Evolutionary conservation across 2,113 vertebrate species (phyloP).

Genomic region (Scalopus aquaticus): DNA sequence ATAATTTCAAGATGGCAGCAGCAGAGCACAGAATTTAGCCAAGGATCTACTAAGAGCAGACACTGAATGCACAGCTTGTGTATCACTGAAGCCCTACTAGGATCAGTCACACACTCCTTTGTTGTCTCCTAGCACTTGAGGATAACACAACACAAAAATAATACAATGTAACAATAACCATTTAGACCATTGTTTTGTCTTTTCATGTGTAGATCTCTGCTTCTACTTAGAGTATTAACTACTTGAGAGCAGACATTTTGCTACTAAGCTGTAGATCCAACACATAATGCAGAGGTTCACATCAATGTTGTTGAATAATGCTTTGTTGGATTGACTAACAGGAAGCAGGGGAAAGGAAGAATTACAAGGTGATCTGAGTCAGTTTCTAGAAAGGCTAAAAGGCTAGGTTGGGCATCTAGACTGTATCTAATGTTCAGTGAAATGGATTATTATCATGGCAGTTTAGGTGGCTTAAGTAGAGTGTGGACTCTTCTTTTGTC

Average conservation of each 20-base stretch:
- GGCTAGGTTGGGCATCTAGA: not conserved
- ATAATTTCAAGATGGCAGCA: not conserved
- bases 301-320: not conserved
- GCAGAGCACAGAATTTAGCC: not conserved
- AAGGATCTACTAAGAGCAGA: accelerated
- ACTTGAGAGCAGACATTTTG: not conserved
- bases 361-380: not conserved
- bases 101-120: not conserved
- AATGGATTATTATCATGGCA: too few species aligned
- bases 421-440: not conserved
- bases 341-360: not conserved
- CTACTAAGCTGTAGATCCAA: not conserved
- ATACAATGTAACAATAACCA: not conserved
- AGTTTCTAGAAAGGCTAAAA: not conserved
- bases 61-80: not conserved
- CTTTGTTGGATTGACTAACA: not conserved
- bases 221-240: not conserved
- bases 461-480: not conserved
- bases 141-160: not conserved
- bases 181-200: not conserved
- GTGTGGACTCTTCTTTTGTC: not conserved
- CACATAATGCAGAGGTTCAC: not conserved
- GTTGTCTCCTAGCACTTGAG: not conserved
- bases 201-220: not conserved
- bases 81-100: accelerated